Conservation (phyloP, 2,113 vertebrate species). For the Panthera uncia region DNA sequence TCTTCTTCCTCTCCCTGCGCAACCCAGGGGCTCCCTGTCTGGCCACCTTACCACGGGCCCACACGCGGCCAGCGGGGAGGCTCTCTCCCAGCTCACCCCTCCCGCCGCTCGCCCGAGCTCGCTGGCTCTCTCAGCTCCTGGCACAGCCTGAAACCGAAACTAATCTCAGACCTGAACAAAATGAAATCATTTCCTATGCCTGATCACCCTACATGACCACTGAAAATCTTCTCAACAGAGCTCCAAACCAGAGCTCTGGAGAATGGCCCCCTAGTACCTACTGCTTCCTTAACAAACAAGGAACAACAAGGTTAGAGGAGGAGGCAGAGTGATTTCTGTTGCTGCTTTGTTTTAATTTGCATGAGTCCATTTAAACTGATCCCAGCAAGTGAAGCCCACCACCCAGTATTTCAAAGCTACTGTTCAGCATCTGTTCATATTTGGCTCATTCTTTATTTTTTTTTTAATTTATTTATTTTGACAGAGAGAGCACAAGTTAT, state of each 20-base stretch:
- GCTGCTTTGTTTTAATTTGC: conserved; percentile 30
- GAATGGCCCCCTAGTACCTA: background rate
- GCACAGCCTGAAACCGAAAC: conserved; percentile 71
- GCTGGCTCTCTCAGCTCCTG: background rate
- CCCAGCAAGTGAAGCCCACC: background rate
- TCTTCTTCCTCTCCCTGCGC: background rate
- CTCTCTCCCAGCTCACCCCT: background rate
- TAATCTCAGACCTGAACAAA: conserved; percentile 59
- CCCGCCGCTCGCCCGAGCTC: background rate
- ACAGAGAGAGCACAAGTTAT: too few relatives aligned
- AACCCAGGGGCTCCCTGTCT: background rate
- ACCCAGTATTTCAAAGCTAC: background rate
- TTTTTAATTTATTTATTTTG: too few relatives aligned
- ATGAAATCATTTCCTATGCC: conserved; percentile 59
- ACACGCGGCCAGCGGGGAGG: background rate
- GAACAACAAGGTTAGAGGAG: background rate
- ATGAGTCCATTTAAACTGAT: conserved; percentile 40
- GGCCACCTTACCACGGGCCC: background rate
- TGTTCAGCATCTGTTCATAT: background rate
- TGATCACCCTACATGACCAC: conserved; percentile 36
- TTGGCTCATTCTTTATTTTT: background rate
- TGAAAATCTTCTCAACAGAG: conserved; percentile 19
- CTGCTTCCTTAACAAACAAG: background rate
- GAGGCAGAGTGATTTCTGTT: background rate
- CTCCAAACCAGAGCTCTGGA: background rate